Percentiles rank a stretch among this genome's conserved stretches.
Evolutionary conservation across 2,797 vertebrate genomes (phyloP).

Genomic region (Platyrinchus mystaceus): DNA sequence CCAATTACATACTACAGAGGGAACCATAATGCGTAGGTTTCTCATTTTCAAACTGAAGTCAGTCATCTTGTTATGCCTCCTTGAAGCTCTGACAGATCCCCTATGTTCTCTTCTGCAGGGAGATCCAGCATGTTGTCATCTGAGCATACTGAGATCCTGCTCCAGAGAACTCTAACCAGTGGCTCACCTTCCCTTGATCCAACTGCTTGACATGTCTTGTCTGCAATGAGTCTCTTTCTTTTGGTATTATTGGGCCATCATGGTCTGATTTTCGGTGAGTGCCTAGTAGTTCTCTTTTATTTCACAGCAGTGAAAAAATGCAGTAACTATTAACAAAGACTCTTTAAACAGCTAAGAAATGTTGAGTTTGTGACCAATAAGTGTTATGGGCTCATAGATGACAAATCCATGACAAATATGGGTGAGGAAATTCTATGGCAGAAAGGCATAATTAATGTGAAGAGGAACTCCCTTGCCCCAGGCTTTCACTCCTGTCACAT

Average conservation of each 20-base stretch:
- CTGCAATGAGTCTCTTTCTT: not conserved
- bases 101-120: not conserved
- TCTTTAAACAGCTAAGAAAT: not conserved
- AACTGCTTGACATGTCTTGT: not conserved
- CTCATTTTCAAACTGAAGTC: not conserved
- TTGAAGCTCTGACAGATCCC: not conserved
- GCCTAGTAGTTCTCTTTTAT: not conserved
- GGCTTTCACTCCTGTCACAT: not conserved
- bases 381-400: not conserved
- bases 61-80: not conserved
- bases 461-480: not conserved
- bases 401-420: not conserved
- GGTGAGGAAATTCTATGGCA: not conserved
- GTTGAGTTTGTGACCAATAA: not conserved
- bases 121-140: not conserved
- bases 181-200: not conserved
- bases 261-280: not conserved
- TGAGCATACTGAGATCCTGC: not conserved
- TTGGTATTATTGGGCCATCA: not conserved
- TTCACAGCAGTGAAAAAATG: not conserved
- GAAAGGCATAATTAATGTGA: not conserved
- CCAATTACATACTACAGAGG: constrained; percentile 20
- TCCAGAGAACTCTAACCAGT: not conserved
- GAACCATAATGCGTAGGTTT: not conserved
- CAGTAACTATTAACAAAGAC: not conserved